phyloP scores from a whole-genome alignment of 2,888 invertebrate genomes.

The Halocaridina rubra region DNA sequence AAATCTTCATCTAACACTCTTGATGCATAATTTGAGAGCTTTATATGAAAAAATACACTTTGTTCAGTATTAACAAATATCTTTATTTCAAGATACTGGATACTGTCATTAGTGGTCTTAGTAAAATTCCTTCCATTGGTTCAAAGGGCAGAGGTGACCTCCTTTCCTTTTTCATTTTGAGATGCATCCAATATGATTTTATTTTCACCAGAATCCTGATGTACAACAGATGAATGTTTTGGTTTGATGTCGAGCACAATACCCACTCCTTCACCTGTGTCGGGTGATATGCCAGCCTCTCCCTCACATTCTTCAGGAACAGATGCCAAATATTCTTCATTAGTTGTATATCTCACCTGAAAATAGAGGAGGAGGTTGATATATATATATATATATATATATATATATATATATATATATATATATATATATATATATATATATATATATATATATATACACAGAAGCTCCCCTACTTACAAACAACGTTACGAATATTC shows the following conservation, averaged over 20 bases:
- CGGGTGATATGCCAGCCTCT: constrained; percentile 47
- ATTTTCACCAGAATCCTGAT: constrained; percentile 42
- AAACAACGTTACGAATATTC: too few species aligned
- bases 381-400: too few species aligned
- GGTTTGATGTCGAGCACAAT: constrained; percentile 60
- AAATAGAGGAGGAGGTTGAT: too few species aligned
- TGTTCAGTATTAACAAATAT: background rate
- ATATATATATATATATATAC: too few species aligned
- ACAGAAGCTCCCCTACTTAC: too few species aligned
- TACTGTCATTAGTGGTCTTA: too few species aligned
- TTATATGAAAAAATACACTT: background rate
- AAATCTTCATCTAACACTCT: background rate
- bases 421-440: too few species aligned
- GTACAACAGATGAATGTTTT: constrained; percentile 26
- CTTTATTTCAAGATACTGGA: too few species aligned
- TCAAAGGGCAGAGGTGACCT: constrained; percentile 25
- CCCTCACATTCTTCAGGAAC: constrained; percentile 53
- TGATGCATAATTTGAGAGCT: background rate
- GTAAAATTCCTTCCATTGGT: too few species aligned
- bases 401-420: too few species aligned
- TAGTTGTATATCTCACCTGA: constrained; percentile 54
- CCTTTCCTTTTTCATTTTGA: constrained; percentile 46
- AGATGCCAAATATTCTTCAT: constrained; percentile 55
- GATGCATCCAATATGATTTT: constrained; percentile 40
- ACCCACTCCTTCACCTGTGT: constrained; percentile 50